Evolutionary conservation across 1,140 invertebrate species (phyloP).

Genomic region (Halotydeus destructor): DNA sequence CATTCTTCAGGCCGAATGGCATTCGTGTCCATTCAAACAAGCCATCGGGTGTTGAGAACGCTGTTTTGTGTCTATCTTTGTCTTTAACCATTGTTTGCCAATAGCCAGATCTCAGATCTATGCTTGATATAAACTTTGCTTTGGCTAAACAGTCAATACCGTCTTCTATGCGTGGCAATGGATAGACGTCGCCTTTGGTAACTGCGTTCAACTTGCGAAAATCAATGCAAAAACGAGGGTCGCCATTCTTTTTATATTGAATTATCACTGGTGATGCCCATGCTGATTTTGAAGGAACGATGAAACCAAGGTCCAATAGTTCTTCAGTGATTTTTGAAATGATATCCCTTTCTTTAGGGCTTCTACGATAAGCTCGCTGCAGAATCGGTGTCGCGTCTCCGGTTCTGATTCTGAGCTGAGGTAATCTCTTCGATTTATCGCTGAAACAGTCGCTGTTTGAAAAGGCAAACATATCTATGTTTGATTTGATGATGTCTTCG

Average conservation of each 20-base stretch:
- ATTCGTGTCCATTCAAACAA: conserved; percentile 20
- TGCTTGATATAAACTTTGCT: conserved; percentile 5
- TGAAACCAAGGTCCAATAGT: neutral
- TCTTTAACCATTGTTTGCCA: no score
- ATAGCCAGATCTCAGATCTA: conserved; percentile 11
- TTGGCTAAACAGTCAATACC: neutral
- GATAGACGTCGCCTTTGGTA: conserved; percentile 28
- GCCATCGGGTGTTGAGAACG: conserved; percentile 14
- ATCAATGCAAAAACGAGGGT: conserved; percentile 26
- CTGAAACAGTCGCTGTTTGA: no score
- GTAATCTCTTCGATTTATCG: no score
- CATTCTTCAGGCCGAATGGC: conserved; percentile 19
- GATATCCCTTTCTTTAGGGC: neutral
- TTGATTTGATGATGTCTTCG: no score
- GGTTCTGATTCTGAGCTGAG: no score
- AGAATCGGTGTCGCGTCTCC: neutral
- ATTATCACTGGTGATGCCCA: conserved; percentile 28
- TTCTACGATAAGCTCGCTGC: neutral
- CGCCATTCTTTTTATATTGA: conserved; percentile 28
- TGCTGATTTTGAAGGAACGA: no score
- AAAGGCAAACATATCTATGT: no score
- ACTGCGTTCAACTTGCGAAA: conserved; percentile 27
- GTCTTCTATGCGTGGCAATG: conserved; percentile 28
- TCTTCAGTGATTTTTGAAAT: neutral
- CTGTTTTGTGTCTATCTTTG: no score